Base-by-base conservation (phyloP, 2,113 vertebrate genomes). In the Microtus montanus region DNA sequence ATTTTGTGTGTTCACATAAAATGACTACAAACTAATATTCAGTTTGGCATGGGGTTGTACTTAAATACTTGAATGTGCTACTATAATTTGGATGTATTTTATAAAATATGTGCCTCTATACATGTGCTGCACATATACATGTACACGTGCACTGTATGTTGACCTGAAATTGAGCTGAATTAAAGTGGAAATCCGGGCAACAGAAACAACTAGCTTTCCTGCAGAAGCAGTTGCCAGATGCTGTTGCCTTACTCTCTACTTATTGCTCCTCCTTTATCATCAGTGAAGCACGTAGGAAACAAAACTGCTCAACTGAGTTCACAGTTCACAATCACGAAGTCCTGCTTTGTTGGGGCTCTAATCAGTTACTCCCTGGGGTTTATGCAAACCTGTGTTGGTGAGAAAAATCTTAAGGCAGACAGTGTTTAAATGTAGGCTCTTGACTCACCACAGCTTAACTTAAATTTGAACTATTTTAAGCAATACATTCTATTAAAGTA, bases 241-340 rank as follows among this genome's bases (percentile, higher is more conserved):
- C 94, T 68, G 78, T 82, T 78, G 15, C 52, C 35, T 93, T 70
- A 44, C 82, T 83, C 61, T 66, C 11, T 0, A 20, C 70, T 95
- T 93, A 64, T 41, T 91, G 82, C 73, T 93, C 64, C 86, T 96
- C 14, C 26, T 33, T 44, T 47, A 10, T 58, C 96, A 58, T 94
- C 95, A 96, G 95, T 61, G 89, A 97, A 96, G 33, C 83, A 90
- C 91, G 94, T 94, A 66, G 95, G 87, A 97, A 95, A 96, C 92
- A 35, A 15, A 47, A 93, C n/a, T 79, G 47, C 61, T 91, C 71
- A 87, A 66, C 80, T 91, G 78, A 93, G 71, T 66, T 44, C 79
- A 63, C 44, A 95, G 66, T 94, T 96, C 61, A 87, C 68, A 94
- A 15, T 9, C 95, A 74, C 54, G 95, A 95, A 96, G 38, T 22